These are phyloP conservation scores for Seriola dumerili DNA, from an alignment of 2,113 vertebrate species.

Conservation along the genomic window DNA sequence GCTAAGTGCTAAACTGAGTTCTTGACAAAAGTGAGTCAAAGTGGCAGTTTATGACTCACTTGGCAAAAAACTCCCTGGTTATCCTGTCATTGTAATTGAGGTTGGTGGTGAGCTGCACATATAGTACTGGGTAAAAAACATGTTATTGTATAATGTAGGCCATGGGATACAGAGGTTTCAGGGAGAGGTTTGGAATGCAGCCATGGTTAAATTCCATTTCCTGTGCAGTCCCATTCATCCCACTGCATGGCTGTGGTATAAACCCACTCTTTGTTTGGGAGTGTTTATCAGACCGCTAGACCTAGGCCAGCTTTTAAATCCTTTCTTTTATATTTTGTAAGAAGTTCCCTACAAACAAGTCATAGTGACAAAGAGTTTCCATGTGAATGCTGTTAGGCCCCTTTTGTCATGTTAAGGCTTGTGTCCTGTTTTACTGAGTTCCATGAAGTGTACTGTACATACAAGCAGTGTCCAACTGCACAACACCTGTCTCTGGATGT, in stretches of 20 bases:
- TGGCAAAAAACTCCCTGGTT: too few species aligned
- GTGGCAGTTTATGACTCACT: too few species aligned
- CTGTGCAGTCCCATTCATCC: conserved; percentile 67
- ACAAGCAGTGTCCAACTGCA: not conserved
- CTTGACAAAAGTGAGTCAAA: not conserved
- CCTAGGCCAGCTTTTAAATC: not conserved
- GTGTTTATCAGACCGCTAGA: conserved; percentile 40
- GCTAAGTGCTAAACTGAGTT: not conserved
- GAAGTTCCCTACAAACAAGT: conserved; percentile 16
- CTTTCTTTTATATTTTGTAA: conserved; percentile 23
- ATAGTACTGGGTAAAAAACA: conserved; percentile 14
- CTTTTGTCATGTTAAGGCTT: not conserved
- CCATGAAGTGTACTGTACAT: too few species aligned
- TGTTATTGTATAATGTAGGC: conserved; percentile 65
- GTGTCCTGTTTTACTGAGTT: not conserved
- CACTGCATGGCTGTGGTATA: conserved; percentile 65
- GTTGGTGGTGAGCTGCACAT: conserved; percentile 19
- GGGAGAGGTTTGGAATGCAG: conserved; percentile 56
- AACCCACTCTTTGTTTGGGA: conserved; percentile 62
- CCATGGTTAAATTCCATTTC: conserved; percentile 68
- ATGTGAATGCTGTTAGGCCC: not conserved
- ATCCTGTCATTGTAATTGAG: conserved; percentile 40
- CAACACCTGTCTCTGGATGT: conserved; percentile 56
- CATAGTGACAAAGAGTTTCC: conserved; percentile 15
- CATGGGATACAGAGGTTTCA: conserved; percentile 56